Conservation (phyloP, 2,888 invertebrate genomes). For the Lysandra bellargus region DNA sequence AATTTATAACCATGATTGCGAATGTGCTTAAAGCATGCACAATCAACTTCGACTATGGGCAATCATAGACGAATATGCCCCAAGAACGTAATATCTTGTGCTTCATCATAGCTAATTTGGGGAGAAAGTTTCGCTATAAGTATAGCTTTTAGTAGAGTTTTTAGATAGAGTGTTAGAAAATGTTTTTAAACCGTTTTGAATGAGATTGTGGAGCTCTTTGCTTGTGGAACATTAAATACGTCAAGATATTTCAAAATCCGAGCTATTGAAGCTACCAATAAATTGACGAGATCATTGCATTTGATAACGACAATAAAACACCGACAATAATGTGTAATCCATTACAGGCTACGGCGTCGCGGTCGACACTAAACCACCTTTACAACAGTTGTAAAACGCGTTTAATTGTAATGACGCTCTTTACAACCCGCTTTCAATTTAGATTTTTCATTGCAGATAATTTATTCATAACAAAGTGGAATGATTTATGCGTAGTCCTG, state of each 20-base stretch:
- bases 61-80: no score
- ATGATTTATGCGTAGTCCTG: neutral
- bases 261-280: neutral
- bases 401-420: neutral
- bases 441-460: neutral
- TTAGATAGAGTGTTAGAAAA: no score
- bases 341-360: conserved; percentile 4
- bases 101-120: no score
- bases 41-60: no score
- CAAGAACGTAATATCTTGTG: no score
- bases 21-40: no score
- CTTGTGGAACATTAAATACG: neutral
- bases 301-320: conserved; percentile 1
- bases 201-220: no score
- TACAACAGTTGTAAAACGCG: neutral
- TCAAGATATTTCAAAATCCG: neutral
- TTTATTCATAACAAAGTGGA: neutral
- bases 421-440: conserved; percentile 6
- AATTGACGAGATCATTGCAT: conserved; percentile 9
- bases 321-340: conserved; percentile 14
- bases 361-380: conserved; percentile 16
- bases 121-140: no score
- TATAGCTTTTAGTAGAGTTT: no score
- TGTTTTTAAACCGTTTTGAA: no score
- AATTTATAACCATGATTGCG: no score